phyloP scores from a whole-genome alignment of 92 coral and sea anemone species.

The Palythoa grandis region DNA sequence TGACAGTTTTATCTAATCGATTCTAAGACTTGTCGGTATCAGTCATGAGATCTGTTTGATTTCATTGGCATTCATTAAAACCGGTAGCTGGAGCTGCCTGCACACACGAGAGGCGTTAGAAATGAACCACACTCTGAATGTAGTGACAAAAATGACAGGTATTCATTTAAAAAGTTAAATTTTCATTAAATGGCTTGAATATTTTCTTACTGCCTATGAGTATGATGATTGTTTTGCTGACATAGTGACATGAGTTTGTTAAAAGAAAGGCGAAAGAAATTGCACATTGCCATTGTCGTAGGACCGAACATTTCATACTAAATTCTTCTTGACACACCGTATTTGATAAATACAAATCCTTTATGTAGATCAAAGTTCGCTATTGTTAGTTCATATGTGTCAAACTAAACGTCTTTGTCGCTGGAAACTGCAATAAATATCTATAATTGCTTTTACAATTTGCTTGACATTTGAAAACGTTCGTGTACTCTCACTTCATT shows the following conservation, averaged over 20 bases:
- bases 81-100: slow-evolving; percentile 14
- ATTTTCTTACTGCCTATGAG: not conserved
- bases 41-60: slow-evolving; percentile 53
- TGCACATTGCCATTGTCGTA: not conserved
- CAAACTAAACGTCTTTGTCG: slow-evolving; percentile 33
- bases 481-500: not conserved
- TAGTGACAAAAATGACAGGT: slow-evolving; percentile 8
- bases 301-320: not conserved
- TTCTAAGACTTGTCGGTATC: slow-evolving; percentile 55
- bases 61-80: slow-evolving; percentile 48
- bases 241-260: not conserved
- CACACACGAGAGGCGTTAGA: slow-evolving; percentile 4
- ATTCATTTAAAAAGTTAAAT: not conserved
- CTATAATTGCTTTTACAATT: slow-evolving; percentile 26
- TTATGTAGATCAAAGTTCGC: slow-evolving; percentile 16
- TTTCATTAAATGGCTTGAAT: not conserved
- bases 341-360: slow-evolving; percentile 35
- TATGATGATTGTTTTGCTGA: not conserved
- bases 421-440: not conserved
- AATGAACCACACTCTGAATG: not conserved
- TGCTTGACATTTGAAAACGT: not conserved
- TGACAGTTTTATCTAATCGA: slow-evolving; percentile 58
- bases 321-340: slow-evolving; percentile 34
- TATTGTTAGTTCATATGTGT: slow-evolving; percentile 33
- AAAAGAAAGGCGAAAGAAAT: not conserved